These are phyloP conservation scores for Nothocercus nigrocapillus DNA, from an alignment of 2,113 vertebrate genomes.

Conservation along the genomic window DNA sequence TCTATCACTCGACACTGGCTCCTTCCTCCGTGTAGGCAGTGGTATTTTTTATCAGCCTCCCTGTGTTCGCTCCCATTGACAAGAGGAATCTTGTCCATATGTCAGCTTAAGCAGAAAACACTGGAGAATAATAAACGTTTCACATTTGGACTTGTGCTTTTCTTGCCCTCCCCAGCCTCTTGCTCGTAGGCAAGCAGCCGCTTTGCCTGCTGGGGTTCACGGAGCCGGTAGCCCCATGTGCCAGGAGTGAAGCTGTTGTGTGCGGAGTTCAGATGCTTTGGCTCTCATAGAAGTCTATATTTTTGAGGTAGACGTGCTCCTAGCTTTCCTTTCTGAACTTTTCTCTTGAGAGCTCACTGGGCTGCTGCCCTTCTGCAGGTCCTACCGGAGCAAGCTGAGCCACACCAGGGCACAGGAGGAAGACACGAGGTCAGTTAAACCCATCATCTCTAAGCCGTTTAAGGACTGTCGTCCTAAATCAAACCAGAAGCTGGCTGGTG, in stretches of 20 bases:
- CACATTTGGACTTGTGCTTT: neutral
- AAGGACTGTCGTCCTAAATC: neutral
- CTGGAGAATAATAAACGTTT: neutral
- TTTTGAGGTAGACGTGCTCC: no score
- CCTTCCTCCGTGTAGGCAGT: neutral
- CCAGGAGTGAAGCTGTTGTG: neutral
- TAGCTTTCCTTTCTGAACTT: neutral
- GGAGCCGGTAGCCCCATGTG: neutral
- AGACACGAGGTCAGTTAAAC: neutral
- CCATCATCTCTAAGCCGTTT: accelerated
- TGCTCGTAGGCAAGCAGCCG: neutral
- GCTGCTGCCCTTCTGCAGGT: neutral
- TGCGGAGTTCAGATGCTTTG: neutral
- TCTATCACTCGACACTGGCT: neutral
- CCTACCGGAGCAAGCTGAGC: neutral
- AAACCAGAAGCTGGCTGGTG: neutral
- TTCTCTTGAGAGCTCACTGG: neutral
- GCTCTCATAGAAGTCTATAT: no score
- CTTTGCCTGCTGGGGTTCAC: neutral
- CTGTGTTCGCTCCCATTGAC: neutral
- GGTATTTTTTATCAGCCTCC: neutral
- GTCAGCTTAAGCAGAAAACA: neutral
- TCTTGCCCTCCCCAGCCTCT: neutral
- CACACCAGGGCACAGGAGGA: neutral
- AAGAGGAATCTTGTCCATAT: neutral